Evolutionary conservation across 2,888 invertebrate genomes (phyloP), one percentile per base, ranked within the genome.

Genomic region (Platycheirus rosarum): DNA sequence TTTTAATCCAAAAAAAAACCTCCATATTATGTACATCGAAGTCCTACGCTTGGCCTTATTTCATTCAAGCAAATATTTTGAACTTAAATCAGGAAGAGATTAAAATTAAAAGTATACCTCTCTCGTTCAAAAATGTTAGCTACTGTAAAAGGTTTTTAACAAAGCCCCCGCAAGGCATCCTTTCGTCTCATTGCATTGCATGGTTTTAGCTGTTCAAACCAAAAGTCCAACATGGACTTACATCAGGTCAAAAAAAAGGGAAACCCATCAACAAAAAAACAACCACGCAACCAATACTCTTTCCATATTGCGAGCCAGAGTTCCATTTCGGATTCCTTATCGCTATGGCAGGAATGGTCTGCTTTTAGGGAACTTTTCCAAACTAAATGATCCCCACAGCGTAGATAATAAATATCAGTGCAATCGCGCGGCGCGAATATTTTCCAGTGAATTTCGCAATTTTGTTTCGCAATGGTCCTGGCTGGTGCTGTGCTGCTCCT

Each of bases 381-480:
- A 71, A 76, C 66, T 53, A 73, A 82, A 82, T 77, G 71, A 82
- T 77, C 62, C 82, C 82, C 82, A 68, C 16, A 73, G 82, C 82
- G 68, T 68, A 62, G 82, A 82, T 82, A 60, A 60, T 60, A 60
- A 60, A 82, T 63, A 82, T 82, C 82, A 73, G 71, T 82, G 77
- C 82, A 82, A 82, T 82, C 82, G 77, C 32, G 77, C 62, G 62
- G 55, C 46, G 55, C 63, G 68, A 77, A 76, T 73, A 82, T 82
- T 82, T 82, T 82, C 82, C 82, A 82, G 48, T 82, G 82, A 77
- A 82, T 82, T 77, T 76, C 71, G 53, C 77, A 82, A 82, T 82
- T 77, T 77, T 37, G 42, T 66, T 32, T 37, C 35, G 68, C 71
- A 18, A 48, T 69, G 44, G 46, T 40, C 14, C 14, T 20, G 32